These are phyloP conservation scores for Grallaria varia DNA, from an alignment of 2,113 vertebrate species.

Conservation along the genomic window DNA sequence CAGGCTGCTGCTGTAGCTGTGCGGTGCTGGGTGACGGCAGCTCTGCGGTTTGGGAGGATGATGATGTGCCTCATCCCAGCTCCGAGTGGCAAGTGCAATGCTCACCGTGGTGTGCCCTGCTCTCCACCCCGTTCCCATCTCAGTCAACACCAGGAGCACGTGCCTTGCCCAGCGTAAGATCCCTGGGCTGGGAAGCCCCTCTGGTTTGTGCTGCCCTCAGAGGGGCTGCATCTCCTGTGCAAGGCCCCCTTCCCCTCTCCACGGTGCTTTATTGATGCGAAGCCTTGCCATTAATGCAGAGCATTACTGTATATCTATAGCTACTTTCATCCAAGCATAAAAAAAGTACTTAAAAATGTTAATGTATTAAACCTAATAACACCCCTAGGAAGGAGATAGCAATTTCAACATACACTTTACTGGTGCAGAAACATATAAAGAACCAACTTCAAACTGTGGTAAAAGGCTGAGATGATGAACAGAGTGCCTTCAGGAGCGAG, in stretches of 20 bases:
- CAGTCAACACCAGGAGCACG: not conserved
- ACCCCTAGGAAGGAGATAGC: not conserved
- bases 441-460: not conserved
- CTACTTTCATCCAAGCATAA: conserved; percentile 3
- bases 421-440: not conserved
- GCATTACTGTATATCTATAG: not conserved
- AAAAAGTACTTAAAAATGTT: conserved; percentile 26
- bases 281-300: not conserved
- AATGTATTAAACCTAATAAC: conserved; percentile 32
- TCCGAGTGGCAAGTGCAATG: not conserved
- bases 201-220: not conserved
- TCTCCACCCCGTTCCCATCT: not conserved
- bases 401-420: not conserved
- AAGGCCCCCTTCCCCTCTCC: not conserved
- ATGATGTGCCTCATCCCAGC: rapidly evolving
- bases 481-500: not conserved
- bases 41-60: not conserved
- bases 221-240: not conserved
- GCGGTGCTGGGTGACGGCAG: not conserved
- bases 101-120: not conserved
- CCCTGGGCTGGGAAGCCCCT: not conserved
- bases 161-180: not conserved
- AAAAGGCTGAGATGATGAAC: not conserved
- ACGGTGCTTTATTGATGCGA: not conserved
- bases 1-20: not conserved